Evolutionary conservation across 2,113 vertebrate species (phyloP), one percentile per base, ranked within the genome.

Genomic region (Tenrec ecaudatus): DNA sequence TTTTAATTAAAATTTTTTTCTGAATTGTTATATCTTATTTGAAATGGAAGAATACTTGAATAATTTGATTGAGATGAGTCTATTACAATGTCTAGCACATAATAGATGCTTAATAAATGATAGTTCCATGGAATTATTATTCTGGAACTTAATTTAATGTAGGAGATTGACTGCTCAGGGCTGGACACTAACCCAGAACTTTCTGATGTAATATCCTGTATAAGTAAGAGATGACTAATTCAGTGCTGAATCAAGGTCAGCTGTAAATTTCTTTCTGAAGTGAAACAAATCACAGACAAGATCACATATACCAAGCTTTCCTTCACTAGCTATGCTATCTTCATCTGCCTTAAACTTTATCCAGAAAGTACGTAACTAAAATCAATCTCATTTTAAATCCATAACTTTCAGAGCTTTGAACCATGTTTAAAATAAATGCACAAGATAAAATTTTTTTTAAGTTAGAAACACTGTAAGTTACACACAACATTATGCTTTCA

Each of bases 151-250:
- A 96, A 97, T 97, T 69, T 97, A 96, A 96, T 96, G 80, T 94
- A 97, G 82, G 95, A 98, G 98, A 95, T 89, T 97, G 95, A 95
- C 85, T 91, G 93, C 96, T 97, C 93, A 97, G 96, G 95, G 94
- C 95, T 98, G 96, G 96, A 82, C 9, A 95, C 92, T 96, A 98
- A 98, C 95, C 90, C 79, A 98, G 93, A 96, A 97, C 98, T 98
- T 98, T 96, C 97, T 98, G 97, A 97, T 97, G 96, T 98, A 98
- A 98, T 98, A 98, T 96, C 97, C 98, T 98, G 96, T 96, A 95
- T 96, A 97, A 97, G 96, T 98, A 98, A 97, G 93, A 97, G 97
- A 98, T 97, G 98, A 98, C 96, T 98, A 98, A 98, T 98, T 98
- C 96, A 96, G 96, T 97, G 95, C 86, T 97, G 97, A 98, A 98